phyloP scores from a whole-genome alignment of 1,140 invertebrate genomes.

The Bombus fervidus region DNA sequence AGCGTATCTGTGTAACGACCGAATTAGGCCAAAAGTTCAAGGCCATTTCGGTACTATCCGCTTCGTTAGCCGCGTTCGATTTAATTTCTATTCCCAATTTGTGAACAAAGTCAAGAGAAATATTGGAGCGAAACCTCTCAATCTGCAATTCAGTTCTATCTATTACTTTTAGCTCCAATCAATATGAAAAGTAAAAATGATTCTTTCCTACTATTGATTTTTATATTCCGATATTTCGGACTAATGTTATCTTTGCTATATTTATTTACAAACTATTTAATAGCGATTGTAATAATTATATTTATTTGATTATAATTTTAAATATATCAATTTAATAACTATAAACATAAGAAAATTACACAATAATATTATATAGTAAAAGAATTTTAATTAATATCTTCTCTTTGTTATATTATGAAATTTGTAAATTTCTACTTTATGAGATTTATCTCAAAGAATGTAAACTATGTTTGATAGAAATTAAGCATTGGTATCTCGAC shows the following conservation, averaged over 20 bases:
- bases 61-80: slow-evolving; percentile 31
- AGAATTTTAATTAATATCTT: no score
- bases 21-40: slow-evolving; percentile 52
- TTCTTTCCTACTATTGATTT: background rate
- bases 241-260: no score
- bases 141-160: slow-evolving; percentile 27
- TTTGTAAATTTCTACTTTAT: background rate
- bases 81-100: slow-evolving; percentile 26
- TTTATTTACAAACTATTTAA: no score
- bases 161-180: slow-evolving; percentile 1
- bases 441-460: background rate
- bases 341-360: no score
- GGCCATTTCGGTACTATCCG: slow-evolving; percentile 11
- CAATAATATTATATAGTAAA: no score
- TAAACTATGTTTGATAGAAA: background rate
- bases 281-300: no score
- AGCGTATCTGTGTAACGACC: slow-evolving; percentile 1
- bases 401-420: no score
- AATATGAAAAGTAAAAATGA: background rate
- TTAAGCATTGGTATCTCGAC: background rate
- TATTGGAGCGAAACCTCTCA: slow-evolving; percentile 13
- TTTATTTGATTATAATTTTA: no score
- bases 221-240: no score
- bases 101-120: slow-evolving; percentile 41
- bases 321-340: no score